Evolutionary conservation across 2,113 vertebrate genomes (phyloP), one percentile per base, ranked within the genome.

Genomic region (Cettia cetti): DNA sequence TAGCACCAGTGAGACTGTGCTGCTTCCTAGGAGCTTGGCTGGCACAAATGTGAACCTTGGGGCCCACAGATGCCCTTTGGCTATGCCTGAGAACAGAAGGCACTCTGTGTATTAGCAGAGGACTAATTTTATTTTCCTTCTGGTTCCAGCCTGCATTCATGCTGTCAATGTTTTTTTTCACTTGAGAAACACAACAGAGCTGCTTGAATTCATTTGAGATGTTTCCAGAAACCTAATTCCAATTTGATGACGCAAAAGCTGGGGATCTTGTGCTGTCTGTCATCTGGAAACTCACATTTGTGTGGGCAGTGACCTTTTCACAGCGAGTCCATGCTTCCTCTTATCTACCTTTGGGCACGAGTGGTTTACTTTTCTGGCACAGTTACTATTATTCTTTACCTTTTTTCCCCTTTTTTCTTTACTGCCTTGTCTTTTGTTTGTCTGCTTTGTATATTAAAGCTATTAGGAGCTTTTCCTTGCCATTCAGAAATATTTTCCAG

Each of bases 271-370:
- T 39, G 63, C 45, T 68, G 3, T n/a, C 74, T 92, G 92, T 77
- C 45, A 10, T 50, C 44, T 93, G 92, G 71, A 72, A 92, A 49
- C 33, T 61, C 45, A 27, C 3, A 35, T 47, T 27, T 82, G 27
- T 35, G 49, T 72, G 74, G 84, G 77, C 72, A 82, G 82, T 90
- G 70, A 90, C 86, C 87, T 93, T 93, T 89, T 78, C 50, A 13
- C 72, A 49, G 19, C 0, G 0, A 33, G 24, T 79, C 9, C 31
- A 4, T 33, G 15, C 15, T 60, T 64, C 57, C 45, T 77, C 60
- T 75, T 44, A 45, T 27, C 65, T 82, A 8, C 49, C 72, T 89
- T 64, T 37, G 60, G 56, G 47, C 64, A 86, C 30, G 24, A 89
- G n/a, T 42, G 53, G 13, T 70, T 88, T 85, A 33, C 21, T 86